A percentile compares a stretch with the other conserved stretches of the same genome.
These are phyloP conservation scores for Acholoe squamosa DNA, from an alignment of 2,888 invertebrate species.

Conservation along the genomic window DNA sequence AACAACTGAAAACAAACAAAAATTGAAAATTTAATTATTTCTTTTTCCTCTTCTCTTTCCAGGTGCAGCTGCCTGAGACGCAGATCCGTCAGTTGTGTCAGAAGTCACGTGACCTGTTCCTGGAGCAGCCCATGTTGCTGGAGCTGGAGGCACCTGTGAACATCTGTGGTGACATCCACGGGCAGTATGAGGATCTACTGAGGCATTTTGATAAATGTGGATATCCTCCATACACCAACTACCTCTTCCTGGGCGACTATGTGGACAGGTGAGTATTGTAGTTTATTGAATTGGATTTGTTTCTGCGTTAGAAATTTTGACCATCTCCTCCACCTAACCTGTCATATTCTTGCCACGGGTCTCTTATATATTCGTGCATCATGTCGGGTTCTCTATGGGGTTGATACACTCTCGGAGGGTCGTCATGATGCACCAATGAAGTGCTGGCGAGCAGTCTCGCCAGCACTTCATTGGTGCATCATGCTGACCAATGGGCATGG, in stretches of 20 bases:
- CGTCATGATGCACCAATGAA: too few relatives aligned
- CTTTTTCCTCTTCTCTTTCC: background rate
- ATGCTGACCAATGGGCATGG: too few relatives aligned
- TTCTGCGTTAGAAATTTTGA: too few relatives aligned
- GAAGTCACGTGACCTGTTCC: constrained; percentile 82
- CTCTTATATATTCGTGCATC: too few relatives aligned
- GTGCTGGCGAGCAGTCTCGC: too few relatives aligned
- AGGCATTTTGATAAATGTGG: constrained; percentile 85
- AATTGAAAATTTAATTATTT: background rate
- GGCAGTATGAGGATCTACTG: constrained; percentile 85
- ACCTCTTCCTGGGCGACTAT: constrained; percentile 86
- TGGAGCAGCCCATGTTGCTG: constrained; percentile 85
- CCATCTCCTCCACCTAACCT: too few relatives aligned
- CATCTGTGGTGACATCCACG: constrained; percentile 85
- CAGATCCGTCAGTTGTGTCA: constrained; percentile 84
- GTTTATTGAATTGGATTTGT: too few relatives aligned
- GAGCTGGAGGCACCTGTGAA: constrained; percentile 85
- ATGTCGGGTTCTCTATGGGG: too few relatives aligned
- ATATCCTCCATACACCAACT: constrained; percentile 85
- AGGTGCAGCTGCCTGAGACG: constrained; percentile 82
- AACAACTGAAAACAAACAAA: too few relatives aligned
- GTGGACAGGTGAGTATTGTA: constrained; percentile 85
- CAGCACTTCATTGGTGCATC: too few relatives aligned
- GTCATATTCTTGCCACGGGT: too few relatives aligned
- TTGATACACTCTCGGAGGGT: too few relatives aligned